Evolutionary conservation across 2,113 vertebrate species (phyloP).

Genomic region (Mustela nigripes): DNA sequence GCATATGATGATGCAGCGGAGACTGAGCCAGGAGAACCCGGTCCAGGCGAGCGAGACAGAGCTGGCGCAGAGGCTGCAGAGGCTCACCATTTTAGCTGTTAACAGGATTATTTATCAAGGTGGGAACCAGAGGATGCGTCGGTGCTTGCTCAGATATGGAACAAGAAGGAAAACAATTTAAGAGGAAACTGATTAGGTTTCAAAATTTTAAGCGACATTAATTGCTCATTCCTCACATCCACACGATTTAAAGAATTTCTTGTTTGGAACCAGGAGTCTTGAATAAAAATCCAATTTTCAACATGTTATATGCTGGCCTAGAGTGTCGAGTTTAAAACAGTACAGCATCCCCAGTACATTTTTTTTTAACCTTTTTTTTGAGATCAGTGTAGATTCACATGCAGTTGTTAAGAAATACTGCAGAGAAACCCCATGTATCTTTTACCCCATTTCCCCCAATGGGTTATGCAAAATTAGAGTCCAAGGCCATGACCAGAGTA

Average conservation of each 20-base stretch:
- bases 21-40: constrained; percentile 97
- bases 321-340: constrained; percentile 7
- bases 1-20: constrained; percentile 95
- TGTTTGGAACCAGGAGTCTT: constrained; percentile 21
- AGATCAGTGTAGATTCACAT: background rate
- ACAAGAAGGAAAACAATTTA: background rate
- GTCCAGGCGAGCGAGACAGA: constrained; percentile 94
- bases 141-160: background rate
- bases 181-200: background rate
- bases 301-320: background rate
- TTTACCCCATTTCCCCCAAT: background rate
- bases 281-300: constrained; percentile 10
- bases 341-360: background rate
- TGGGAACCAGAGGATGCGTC: constrained; percentile 70
- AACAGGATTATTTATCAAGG: constrained; percentile 97
- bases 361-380: background rate
- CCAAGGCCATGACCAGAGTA: background rate
- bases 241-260: background rate
- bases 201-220: background rate
- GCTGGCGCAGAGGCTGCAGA: constrained; percentile 95
- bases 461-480: background rate
- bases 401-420: background rate
- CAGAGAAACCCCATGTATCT: background rate
- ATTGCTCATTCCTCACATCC: background rate
- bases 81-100: constrained; percentile 93